phyloP scores from a whole-genome alignment of 2,797 vertebrate species.

The Amazona ochrocephala region DNA sequence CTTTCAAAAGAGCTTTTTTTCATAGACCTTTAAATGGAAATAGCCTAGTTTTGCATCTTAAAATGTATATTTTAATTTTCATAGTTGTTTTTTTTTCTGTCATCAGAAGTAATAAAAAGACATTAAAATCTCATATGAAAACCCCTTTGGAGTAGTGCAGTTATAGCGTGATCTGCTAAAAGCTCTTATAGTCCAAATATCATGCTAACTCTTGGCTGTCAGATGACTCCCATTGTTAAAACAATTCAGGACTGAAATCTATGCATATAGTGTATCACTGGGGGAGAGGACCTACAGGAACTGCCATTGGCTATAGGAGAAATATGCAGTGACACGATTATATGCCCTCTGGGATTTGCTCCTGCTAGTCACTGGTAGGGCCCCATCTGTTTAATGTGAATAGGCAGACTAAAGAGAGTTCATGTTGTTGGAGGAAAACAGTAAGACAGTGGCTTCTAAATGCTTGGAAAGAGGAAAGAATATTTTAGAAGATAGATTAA shows the following conservation, averaged over 20 bases:
- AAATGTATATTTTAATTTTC: not conserved
- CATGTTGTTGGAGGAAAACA: not conserved
- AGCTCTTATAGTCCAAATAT: not conserved
- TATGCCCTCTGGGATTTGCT: constrained; percentile 21
- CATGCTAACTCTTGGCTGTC: not conserved
- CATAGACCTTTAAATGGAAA: not conserved
- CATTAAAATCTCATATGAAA: not conserved
- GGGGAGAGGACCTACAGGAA: not conserved
- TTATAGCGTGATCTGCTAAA: not conserved
- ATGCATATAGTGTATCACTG: not conserved
- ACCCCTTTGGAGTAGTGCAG: not conserved
- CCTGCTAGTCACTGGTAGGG: constrained; percentile 9
- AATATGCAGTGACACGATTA: constrained; percentile 25
- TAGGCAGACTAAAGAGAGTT: constrained; percentile 2
- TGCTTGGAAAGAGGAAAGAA: not conserved
- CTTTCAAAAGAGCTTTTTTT: not conserved
- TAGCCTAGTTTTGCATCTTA: not conserved
- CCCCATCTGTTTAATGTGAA: constrained; percentile 50
- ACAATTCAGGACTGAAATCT: not conserved
- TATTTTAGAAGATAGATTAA: not conserved
- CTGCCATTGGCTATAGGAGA: constrained; percentile 10
- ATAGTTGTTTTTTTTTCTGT: not conserved
- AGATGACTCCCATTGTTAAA: not conserved
- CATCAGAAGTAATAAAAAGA: not conserved
- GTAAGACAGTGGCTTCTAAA: not conserved